phyloP scores from a whole-genome alignment of 2,797 vertebrate genomes.

The Sebastes oblongus region DNA sequence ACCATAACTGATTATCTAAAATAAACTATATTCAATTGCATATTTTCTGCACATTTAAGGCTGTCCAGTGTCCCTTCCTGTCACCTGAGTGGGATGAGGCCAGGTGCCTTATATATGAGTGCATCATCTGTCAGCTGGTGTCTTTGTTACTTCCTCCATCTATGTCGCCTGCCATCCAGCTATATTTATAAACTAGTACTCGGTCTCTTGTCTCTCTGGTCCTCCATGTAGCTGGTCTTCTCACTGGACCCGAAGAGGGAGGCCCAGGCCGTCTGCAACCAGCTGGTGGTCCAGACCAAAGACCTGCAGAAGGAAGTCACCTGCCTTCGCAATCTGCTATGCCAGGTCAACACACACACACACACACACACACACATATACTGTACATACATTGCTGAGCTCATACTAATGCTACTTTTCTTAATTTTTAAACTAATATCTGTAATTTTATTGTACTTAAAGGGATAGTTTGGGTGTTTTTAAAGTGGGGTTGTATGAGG shows the following conservation, averaged over 20 bases:
- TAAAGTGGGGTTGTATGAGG: too few relatives aligned
- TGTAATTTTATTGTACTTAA: neutral
- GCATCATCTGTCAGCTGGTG: neutral
- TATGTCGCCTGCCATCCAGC: neutral
- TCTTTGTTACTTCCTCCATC: neutral
- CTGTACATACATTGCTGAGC: neutral
- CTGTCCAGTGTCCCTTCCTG: neutral
- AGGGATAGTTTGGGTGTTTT: too few relatives aligned
- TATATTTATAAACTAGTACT: neutral
- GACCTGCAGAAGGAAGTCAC: slow-evolving; percentile 87
- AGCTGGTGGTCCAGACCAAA: slow-evolving; percentile 81
- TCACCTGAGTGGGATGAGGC: neutral
- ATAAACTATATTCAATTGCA: neutral
- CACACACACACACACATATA: neutral
- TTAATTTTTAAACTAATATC: neutral
- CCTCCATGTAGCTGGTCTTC: slow-evolving; percentile 82
- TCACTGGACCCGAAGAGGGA: slow-evolving; percentile 85
- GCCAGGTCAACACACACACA: slow-evolving; percentile 80
- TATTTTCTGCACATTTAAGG: neutral
- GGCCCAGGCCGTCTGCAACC: slow-evolving; percentile 82
- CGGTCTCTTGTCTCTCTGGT: neutral
- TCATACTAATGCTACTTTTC: neutral
- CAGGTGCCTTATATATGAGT: neutral
- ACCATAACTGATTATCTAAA: neutral
- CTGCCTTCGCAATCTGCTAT: slow-evolving; percentile 85